These are phyloP conservation scores for Drosophila nebulosa DNA, from an alignment of 1,140 invertebrate species.

Conservation along the genomic window DNA sequence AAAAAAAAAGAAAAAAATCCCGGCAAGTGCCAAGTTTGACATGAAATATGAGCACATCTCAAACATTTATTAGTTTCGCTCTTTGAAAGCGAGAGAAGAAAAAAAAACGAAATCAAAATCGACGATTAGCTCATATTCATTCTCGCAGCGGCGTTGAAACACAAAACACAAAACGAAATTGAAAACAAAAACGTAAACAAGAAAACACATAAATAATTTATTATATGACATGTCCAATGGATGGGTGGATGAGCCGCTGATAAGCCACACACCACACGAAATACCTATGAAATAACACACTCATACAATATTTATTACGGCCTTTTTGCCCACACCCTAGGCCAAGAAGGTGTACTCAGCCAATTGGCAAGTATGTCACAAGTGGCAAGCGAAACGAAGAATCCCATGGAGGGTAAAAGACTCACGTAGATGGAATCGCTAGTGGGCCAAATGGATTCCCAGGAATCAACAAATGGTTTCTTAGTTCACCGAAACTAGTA, in stretches of 20 bases:
- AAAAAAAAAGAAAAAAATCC: constrained; percentile 43
- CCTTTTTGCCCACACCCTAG: neutral
- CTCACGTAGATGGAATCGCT: too few relatives aligned
- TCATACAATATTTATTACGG: constrained; percentile 31
- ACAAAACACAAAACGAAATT: constrained; percentile 49
- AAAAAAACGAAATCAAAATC: constrained; percentile 34
- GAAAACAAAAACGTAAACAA: constrained; percentile 56
- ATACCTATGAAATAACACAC: constrained; percentile 11
- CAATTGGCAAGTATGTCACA: too few relatives aligned
- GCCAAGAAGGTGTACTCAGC: neutral
- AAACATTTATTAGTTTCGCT: constrained; percentile 34
- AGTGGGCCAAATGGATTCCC: too few relatives aligned
- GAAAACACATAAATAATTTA: constrained; percentile 54
- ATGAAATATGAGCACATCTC: constrained; percentile 64
- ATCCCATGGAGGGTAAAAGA: too few relatives aligned
- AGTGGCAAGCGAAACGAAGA: too few relatives aligned
- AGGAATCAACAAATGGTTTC: too few relatives aligned
- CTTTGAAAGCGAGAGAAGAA: constrained; percentile 37
- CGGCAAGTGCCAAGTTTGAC: constrained; percentile 71
- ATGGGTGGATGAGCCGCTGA: constrained; percentile 23
- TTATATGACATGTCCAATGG: constrained; percentile 39
- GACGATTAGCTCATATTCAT: constrained; percentile 13
- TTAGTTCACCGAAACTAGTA: too few relatives aligned
- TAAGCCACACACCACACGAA: constrained; percentile 19
- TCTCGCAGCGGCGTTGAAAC: neutral